Conservation (phyloP, 1,140 invertebrate genomes). For the Dufourea novaeangliae region DNA sequence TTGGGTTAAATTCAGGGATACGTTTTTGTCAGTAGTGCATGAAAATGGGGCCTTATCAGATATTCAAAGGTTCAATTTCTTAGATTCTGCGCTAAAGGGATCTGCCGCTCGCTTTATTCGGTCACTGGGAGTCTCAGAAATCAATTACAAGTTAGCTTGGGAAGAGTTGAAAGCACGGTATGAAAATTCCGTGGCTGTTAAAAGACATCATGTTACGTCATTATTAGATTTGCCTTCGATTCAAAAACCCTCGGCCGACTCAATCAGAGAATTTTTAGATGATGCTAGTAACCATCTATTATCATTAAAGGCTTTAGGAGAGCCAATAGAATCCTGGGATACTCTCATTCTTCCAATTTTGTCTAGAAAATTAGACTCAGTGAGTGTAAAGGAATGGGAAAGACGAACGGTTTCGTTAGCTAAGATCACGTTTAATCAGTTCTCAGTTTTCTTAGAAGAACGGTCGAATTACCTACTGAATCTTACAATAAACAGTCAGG, state of each 20-base stretch:
- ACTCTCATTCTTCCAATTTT: not conserved
- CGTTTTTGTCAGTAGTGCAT: not conserved
- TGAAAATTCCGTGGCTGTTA: not conserved
- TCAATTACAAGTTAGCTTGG: constrained; percentile 7
- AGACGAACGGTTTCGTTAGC: not conserved
- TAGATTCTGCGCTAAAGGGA: not conserved
- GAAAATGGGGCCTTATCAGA: not conserved
- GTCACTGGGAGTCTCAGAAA: not conserved
- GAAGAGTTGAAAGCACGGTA: not conserved
- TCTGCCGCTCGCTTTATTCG: not conserved
- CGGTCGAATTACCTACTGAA: not conserved
- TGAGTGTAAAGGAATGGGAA: not conserved
- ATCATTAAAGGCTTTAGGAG: not conserved
- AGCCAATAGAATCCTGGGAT: not conserved
- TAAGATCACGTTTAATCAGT: not conserved
- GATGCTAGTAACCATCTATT: not conserved
- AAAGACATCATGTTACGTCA: not conserved
- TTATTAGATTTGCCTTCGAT: not conserved
- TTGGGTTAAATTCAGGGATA: constrained; percentile 20
- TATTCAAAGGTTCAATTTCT: constrained; percentile 2
- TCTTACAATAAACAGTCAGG: not conserved
- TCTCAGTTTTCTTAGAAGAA: not conserved
- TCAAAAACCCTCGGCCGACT: not conserved
- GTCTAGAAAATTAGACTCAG: not conserved
- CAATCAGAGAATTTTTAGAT: not conserved